Conservation (phyloP, 1,140 invertebrate genomes). For the Atta colombica region DNA sequence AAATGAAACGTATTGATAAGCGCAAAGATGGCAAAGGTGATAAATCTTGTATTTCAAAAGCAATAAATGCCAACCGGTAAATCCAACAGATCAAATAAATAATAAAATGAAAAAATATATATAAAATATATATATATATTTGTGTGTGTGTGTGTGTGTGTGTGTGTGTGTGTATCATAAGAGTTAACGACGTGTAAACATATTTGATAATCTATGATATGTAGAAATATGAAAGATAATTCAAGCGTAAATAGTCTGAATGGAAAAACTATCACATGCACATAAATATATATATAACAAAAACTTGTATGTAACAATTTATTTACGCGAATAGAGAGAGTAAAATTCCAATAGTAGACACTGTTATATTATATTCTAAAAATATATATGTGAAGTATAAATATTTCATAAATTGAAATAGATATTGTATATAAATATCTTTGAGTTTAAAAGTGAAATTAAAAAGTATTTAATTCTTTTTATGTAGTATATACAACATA, state of each 20-base stretch:
- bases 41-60: constrained; percentile 29
- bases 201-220: constrained; percentile 12
- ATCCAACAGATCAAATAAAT: constrained; percentile 17
- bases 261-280: not conserved
- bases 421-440: constrained; percentile 2
- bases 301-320: constrained; percentile 11
- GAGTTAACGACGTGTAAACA: constrained; percentile 33
- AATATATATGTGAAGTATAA: no score
- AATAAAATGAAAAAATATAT: constrained; percentile 5
- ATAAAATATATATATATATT: no score
- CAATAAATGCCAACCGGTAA: not conserved
- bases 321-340: not conserved
- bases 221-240: constrained; percentile 22
- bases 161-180: not conserved
- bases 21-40: not conserved
- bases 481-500: not conserved
- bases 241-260: constrained; percentile 22
- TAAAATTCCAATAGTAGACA: not conserved
- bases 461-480: not conserved
- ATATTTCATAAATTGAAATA: not conserved
- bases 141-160: no score
- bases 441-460: not conserved
- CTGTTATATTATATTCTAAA: not conserved
- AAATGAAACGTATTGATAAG: constrained; percentile 36
- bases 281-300: not conserved